Percentiles rank a stretch among this genome's conserved stretches.
These are phyloP conservation scores for Caracal caracal DNA, from an alignment of 2,113 vertebrate genomes.

Conservation along the genomic window DNA sequence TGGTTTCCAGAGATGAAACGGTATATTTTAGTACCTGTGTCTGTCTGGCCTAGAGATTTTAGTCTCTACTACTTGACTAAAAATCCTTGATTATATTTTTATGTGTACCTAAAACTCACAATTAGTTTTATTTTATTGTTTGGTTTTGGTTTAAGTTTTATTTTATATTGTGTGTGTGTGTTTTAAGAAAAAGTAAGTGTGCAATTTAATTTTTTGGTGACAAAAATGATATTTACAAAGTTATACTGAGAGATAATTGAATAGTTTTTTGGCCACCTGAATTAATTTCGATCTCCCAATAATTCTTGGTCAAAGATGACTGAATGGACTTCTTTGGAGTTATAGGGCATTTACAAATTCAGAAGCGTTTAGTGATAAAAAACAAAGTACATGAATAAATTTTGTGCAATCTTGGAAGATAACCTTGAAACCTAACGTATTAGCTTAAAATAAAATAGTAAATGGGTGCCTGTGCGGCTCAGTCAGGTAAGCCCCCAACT, in stretches of 20 bases:
- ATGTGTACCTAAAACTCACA: background rate
- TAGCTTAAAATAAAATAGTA: conserved; percentile 4
- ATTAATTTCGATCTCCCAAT: background rate
- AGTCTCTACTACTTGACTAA: background rate
- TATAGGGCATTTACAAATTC: background rate
- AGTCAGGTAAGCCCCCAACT: no score
- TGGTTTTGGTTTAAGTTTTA: background rate
- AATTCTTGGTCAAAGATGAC: background rate
- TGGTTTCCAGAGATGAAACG: background rate
- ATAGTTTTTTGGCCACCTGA: background rate
- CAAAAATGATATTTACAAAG: conserved; percentile 7
- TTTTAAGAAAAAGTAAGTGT: background rate
- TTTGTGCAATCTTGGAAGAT: background rate
- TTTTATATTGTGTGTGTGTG: background rate
- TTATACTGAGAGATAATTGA: background rate
- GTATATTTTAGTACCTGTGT: background rate
- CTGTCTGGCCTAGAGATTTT: background rate
- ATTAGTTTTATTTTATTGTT: conserved; percentile 10
- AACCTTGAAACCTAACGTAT: background rate
- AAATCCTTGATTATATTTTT: conserved; percentile 25
- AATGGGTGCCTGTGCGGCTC: no score
- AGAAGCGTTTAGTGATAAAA: background rate
- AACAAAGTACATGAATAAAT: background rate
- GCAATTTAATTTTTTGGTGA: background rate
- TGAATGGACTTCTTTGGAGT: background rate